Evolutionary conservation across 2,797 vertebrate genomes (phyloP).

Genomic region (Sphaeramia orbicularis): DNA sequence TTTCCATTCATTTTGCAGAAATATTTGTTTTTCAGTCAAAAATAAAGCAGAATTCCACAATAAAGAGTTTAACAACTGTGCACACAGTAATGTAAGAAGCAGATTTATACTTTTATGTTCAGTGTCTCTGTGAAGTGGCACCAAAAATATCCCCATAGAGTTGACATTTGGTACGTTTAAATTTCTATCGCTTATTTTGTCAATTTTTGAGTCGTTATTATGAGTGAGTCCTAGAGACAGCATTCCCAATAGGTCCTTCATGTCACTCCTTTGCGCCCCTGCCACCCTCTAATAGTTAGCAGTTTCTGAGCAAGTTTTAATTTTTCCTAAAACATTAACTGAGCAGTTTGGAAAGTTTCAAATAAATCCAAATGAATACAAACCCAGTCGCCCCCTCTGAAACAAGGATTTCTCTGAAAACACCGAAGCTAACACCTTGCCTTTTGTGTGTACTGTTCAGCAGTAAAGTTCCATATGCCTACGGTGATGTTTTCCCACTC

Average conservation of each 20-base stretch:
- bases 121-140: too few relatives aligned
- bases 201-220: conserved; percentile 47
- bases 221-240: conserved; percentile 24
- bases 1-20: too few relatives aligned
- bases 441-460: conserved; percentile 62
- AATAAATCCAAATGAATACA: conserved; percentile 65
- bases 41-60: too few relatives aligned
- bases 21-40: too few relatives aligned
- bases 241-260: conserved; percentile 50
- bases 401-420: conserved; percentile 69
- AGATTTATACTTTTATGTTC: too few relatives aligned
- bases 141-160: not conserved
- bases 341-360: conserved; percentile 75
- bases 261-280: conserved; percentile 35
- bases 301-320: conserved; percentile 55
- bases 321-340: conserved; percentile 78
- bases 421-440: conserved; percentile 59
- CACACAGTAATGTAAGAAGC: too few relatives aligned
- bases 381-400: conserved; percentile 59
- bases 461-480: conserved; percentile 70
- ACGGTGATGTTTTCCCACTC: conserved; percentile 67
- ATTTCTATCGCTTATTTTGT: not conserved
- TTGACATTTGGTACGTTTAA: too few relatives aligned
- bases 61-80: too few relatives aligned
- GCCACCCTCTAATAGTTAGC: conserved; percentile 52